These are phyloP conservation scores for Barbus barbus DNA, from an alignment of 2,113 vertebrate genomes.

Conservation along the genomic window DNA sequence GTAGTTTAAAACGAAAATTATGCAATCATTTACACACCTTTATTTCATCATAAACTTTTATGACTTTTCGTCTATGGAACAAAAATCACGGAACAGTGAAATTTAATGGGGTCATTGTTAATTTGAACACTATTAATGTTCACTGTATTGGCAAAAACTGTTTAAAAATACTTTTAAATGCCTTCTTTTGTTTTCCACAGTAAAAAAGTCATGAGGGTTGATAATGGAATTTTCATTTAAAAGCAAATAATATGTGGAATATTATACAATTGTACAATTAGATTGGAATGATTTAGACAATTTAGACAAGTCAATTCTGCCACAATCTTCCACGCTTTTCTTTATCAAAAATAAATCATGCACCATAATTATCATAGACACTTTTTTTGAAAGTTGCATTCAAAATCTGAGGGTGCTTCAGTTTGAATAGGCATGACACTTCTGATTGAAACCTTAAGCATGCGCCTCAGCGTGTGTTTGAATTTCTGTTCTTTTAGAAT, in stretches of 20 bases:
- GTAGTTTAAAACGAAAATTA: background rate
- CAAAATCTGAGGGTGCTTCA: background rate
- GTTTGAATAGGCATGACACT: slow-evolving; percentile 11
- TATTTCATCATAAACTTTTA: too few species aligned
- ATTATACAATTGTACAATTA: too few species aligned
- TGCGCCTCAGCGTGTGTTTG: slow-evolving; percentile 1
- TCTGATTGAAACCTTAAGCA: slow-evolving; percentile 1
- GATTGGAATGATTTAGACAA: background rate
- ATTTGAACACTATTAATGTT: background rate
- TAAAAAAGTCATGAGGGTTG: background rate
- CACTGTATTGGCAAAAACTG: background rate
- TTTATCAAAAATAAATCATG: background rate
- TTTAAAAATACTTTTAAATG: background rate
- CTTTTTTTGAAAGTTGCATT: background rate
- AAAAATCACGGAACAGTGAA: background rate
- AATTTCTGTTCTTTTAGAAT: background rate
- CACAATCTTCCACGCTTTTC: background rate
- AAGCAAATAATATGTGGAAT: background rate
- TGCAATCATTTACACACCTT: too few species aligned
- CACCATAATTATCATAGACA: slow-evolving; percentile 3
- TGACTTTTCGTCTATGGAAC: background rate
- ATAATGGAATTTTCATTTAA: background rate
- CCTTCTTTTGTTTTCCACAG: background rate
- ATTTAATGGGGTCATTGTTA: background rate
- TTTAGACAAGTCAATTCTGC: background rate